Evolutionary conservation across 2,888 invertebrate genomes (phyloP).

Genomic region (Abrostola tripartita): DNA sequence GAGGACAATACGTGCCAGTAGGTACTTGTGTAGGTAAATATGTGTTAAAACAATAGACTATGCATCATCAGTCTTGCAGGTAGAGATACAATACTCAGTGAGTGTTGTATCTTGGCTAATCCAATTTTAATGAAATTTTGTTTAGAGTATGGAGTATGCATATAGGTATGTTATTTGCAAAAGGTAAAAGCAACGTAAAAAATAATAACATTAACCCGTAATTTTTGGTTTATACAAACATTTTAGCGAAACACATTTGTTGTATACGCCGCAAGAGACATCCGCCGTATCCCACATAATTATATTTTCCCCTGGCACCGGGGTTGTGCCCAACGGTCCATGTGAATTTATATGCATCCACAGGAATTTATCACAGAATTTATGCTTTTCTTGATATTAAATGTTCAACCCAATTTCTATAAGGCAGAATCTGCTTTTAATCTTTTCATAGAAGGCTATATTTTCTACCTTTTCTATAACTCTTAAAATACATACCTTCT

Average conservation of each 20-base stretch:
- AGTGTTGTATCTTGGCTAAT: too few relatives aligned
- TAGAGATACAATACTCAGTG: too few relatives aligned
- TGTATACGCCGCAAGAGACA: slow-evolving; percentile 13
- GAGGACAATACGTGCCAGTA: too few relatives aligned
- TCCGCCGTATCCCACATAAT: slow-evolving; percentile 33
- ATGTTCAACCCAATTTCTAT: slow-evolving; percentile 2
- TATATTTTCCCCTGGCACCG: slow-evolving; percentile 29
- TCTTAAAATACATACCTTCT: too few relatives aligned
- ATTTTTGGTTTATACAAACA: slow-evolving; percentile 30
- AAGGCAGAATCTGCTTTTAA: neutral
- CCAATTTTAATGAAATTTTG: too few relatives aligned
- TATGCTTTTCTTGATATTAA: slow-evolving; percentile 30
- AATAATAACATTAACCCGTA: slow-evolving; percentile 16
- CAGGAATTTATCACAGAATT: slow-evolving; percentile 38
- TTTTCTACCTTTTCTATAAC: too few relatives aligned
- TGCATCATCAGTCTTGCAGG: too few relatives aligned
- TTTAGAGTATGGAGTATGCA: too few relatives aligned
- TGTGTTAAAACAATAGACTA: too few relatives aligned
- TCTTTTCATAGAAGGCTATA: too few relatives aligned
- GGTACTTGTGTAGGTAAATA: too few relatives aligned
- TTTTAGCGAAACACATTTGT: slow-evolving; percentile 17
- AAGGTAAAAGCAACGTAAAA: slow-evolving; percentile 9
- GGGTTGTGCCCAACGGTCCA: slow-evolving; percentile 30
- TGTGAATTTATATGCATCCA: slow-evolving; percentile 49
- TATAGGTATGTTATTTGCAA: too few relatives aligned